Conservation (phyloP, 2,113 vertebrate genomes). For the Vidua chalybeata region DNA sequence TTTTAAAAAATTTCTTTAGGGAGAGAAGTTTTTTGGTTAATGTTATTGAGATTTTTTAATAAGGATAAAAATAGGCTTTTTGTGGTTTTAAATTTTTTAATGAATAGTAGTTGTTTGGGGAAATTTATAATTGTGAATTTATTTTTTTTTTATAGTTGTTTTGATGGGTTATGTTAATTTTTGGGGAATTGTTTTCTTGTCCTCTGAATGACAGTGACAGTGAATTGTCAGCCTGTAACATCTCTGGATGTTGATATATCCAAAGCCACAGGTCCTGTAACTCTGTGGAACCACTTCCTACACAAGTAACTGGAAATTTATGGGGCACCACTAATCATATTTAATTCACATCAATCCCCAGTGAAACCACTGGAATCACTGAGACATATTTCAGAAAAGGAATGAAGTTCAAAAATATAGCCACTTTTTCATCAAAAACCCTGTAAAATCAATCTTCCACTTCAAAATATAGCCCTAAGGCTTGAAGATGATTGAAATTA, state of each 20-base stretch:
- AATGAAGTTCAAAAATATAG: background rate
- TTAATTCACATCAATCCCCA: conserved; percentile 8
- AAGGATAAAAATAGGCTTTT: background rate
- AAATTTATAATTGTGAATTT: background rate
- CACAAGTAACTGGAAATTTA: background rate
- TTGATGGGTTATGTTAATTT: background rate
- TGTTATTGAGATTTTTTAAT: background rate
- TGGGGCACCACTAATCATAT: background rate
- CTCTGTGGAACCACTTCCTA: background rate
- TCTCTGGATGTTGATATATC: background rate
- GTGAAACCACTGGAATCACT: background rate
- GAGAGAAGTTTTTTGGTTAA: background rate
- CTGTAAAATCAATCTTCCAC: conserved; percentile 32
- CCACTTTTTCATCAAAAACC: conserved; percentile 4
- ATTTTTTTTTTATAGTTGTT: background rate
- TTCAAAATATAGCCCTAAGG: conserved; percentile 32
- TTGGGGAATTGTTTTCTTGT: background rate
- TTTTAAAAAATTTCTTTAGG: background rate
- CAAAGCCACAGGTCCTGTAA: background rate
- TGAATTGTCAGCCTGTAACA: background rate
- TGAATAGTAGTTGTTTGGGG: background rate
- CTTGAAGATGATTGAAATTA: background rate
- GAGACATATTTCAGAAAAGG: background rate
- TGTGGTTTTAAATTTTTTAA: background rate
- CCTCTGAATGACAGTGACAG: background rate